Evolutionary conservation across 2,888 invertebrate genomes (phyloP).

Genomic region (Schizotus pectinicornis): DNA sequence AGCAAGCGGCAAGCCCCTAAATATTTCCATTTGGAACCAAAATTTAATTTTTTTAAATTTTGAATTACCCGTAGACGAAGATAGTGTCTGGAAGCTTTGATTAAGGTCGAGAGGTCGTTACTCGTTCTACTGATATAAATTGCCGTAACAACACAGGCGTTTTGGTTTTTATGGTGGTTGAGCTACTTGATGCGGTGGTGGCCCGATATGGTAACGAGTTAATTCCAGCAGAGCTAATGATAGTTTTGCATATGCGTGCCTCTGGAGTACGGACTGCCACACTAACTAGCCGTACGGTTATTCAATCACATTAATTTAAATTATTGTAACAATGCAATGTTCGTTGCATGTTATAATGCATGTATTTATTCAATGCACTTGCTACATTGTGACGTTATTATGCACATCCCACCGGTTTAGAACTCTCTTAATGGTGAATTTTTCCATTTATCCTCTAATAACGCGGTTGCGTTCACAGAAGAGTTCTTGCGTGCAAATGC

Average conservation of each 20-base stretch:
- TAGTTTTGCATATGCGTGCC: conserved; percentile 35
- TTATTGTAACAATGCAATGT: conserved; percentile 42
- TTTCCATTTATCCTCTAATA: conserved; percentile 20
- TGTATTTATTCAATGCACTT: conserved; percentile 39
- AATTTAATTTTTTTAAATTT: too few relatives aligned
- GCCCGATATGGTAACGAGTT: conserved; percentile 30
- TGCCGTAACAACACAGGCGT: not conserved
- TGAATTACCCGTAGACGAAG: too few relatives aligned
- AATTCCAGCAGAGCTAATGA: conserved; percentile 32
- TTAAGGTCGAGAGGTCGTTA: conserved; percentile 2
- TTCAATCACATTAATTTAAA: conserved; percentile 42
- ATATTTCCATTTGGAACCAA: too few relatives aligned
- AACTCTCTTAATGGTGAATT: conserved; percentile 19
- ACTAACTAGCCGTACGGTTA: conserved; percentile 28
- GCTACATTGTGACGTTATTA: conserved; percentile 36
- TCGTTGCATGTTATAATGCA: conserved; percentile 39
- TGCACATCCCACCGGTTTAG: conserved; percentile 34
- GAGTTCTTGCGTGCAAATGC: too few relatives aligned
- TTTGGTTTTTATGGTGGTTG: conserved; percentile 20
- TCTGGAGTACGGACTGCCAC: conserved; percentile 11
- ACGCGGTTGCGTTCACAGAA: not conserved
- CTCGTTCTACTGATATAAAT: not conserved
- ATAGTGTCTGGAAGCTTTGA: too few relatives aligned
- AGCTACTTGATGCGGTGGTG: conserved; percentile 1
- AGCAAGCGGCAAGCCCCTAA: too few relatives aligned